Conservation (phyloP, 2,113 vertebrate species). For the Entelurus aequoreus region DNA sequence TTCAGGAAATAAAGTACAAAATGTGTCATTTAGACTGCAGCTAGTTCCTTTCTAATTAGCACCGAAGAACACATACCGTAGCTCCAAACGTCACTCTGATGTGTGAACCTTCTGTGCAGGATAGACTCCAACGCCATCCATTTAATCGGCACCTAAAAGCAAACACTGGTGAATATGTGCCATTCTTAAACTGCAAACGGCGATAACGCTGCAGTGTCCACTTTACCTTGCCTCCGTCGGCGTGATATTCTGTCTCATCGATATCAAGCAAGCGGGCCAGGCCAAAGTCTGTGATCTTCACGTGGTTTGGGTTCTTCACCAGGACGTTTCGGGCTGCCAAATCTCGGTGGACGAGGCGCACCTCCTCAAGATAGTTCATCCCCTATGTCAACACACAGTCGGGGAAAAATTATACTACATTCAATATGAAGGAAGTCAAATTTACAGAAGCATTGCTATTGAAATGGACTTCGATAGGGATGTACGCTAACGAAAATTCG, state of each 20-base stretch:
- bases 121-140: conserved; percentile 99
- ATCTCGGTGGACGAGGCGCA: conserved; percentile 92
- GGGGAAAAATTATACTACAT: conserved; percentile 22
- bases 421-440: conserved; percentile 12
- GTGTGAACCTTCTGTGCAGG: conserved; percentile 89
- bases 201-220: accelerated
- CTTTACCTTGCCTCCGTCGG: conserved; percentile 90
- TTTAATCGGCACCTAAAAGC: conserved; percentile 89
- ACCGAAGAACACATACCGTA: conserved; percentile 74
- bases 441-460: background rate
- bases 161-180: background rate
- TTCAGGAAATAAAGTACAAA: background rate
- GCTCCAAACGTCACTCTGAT: conserved; percentile 98
- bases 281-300: conserved; percentile 97
- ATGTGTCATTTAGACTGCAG: background rate
- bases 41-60: background rate
- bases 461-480: no score
- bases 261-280: conserved; percentile 91
- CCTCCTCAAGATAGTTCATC: conserved; percentile 94
- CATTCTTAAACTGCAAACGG: background rate
- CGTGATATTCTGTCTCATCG: conserved; percentile 93
- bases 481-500: no score
- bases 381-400: conserved; percentile 69
- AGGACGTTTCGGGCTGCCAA: conserved; percentile 92
- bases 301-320: conserved; percentile 92